Conservation (phyloP, 2,113 vertebrate genomes). For the Eulacestoma nigropectus region DNA sequence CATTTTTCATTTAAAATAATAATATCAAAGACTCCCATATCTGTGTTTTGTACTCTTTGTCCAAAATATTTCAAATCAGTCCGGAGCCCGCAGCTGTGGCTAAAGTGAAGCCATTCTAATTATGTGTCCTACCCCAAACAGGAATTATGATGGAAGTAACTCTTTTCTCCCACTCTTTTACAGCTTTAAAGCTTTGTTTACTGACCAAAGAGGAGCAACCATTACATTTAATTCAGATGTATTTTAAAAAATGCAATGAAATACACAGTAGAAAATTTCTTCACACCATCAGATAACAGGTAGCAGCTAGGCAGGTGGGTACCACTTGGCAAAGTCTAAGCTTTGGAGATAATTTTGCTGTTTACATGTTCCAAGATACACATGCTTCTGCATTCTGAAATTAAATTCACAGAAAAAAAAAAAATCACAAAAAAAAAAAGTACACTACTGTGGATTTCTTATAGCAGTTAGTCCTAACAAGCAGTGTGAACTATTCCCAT, state of each 20-base stretch:
- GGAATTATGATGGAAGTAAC: neutral
- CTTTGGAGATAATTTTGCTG: neutral
- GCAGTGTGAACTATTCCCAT: neutral
- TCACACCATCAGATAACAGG: neutral
- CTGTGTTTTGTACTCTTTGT: neutral
- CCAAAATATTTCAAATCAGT: neutral
- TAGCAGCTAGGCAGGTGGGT: neutral
- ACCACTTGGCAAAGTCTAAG: neutral
- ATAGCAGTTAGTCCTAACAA: neutral
- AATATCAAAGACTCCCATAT: neutral
- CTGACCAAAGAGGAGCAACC: neutral
- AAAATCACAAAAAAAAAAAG: neutral
- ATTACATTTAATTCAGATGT: neutral
- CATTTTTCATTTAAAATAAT: neutral
- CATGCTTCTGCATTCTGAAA: neutral
- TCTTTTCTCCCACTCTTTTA: neutral
- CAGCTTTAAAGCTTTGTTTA: neutral
- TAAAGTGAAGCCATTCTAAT: neutral
- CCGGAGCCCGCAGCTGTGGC: neutral
- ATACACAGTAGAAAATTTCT: neutral
- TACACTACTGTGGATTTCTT: neutral
- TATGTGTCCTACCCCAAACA: fast-evolving
- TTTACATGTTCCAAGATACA: neutral
- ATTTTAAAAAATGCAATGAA: fast-evolving
- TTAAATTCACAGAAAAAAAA: neutral